Percentiles rank a stretch among this genome's conserved stretches.
Conservation (phyloP, 2,797 vertebrate genomes). For the Propithecus deckenii region DNA sequence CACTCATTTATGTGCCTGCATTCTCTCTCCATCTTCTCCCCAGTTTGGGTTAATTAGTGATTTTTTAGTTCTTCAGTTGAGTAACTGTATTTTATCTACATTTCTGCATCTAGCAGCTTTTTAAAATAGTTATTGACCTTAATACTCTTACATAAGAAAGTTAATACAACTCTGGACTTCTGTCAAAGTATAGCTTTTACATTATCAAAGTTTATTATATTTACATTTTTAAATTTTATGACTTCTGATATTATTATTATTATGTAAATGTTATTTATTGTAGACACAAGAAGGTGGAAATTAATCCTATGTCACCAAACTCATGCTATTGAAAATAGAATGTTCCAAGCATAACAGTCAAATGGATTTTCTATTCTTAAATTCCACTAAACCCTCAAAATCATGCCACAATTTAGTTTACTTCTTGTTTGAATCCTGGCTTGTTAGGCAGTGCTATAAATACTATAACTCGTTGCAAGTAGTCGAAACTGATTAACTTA, state of each 20-base stretch:
- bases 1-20: not conserved
- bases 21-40: not conserved
- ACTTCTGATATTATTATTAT: not conserved
- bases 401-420: not conserved
- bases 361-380: not conserved
- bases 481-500: not conserved
- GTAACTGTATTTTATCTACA: not conserved
- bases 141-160: not conserved
- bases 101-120: not conserved
- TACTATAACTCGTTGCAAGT: not conserved
- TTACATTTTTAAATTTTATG: not conserved
- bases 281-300: constrained; percentile 10
- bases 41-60: not conserved
- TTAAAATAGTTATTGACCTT: constrained; percentile 32
- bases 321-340: constrained; percentile 2
- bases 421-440: not conserved
- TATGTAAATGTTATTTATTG: constrained; percentile 19
- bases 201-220: constrained; percentile 7
- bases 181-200: not conserved
- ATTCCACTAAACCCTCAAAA: not conserved
- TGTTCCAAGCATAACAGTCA: not conserved
- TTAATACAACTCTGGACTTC: not conserved
- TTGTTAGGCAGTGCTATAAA: not conserved
- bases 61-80: not conserved
- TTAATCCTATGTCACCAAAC: not conserved